Base-by-base conservation (phyloP, 2,888 invertebrate genomes). In the Carpatolechia fugitivella region DNA sequence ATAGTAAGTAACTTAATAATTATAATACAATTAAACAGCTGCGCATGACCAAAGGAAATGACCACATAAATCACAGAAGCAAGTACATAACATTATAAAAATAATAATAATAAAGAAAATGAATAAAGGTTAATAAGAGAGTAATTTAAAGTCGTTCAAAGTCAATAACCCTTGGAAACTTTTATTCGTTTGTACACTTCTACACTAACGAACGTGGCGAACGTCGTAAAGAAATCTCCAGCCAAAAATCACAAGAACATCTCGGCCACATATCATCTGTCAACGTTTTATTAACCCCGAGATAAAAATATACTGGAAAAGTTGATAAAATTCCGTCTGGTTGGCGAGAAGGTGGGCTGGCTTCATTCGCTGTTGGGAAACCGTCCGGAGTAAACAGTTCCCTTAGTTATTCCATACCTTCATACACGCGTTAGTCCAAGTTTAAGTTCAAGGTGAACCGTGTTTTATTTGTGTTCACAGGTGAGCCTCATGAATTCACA, bases 371-470 rank as follows among this genome's bases (percentile, higher is more conserved):
- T 60, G 60, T 61, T 72, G 74, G 74, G 76, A 72, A 78, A 80
- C 70, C 79, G 82, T 51, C 66, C 70, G 68, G n/a, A n/a, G 63
- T 70, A 70, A 73, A 60, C 57, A 59, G 67, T 66, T 54, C 61
- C 60, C 62, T 70, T 64, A 63, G 61, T 65, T 67, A 65, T 66
- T 60, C 60, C 58, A 56, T 4, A 29, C 31, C 7, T 33, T 18
- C 36, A 33, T 13, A 8, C 13, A 24, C 14, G 7, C 40, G 40
- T 13, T 29, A 68, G 71, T 65, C 70, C 56, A 35, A 72, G 74
- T 77, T 78, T 71, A 83, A 84, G 86, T 85, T 86, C 82, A 86
- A 85, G 85, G 85, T 70, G 70, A 58, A 59, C 58, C 60, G 57
- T 62, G 56, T 60, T 38, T 6, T 11, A 33, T 76, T 75, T 78